Evolutionary conservation across 2,888 invertebrate species (phyloP), one percentile per base, ranked within the genome.

Genomic region (Itoplectis maculator): DNA sequence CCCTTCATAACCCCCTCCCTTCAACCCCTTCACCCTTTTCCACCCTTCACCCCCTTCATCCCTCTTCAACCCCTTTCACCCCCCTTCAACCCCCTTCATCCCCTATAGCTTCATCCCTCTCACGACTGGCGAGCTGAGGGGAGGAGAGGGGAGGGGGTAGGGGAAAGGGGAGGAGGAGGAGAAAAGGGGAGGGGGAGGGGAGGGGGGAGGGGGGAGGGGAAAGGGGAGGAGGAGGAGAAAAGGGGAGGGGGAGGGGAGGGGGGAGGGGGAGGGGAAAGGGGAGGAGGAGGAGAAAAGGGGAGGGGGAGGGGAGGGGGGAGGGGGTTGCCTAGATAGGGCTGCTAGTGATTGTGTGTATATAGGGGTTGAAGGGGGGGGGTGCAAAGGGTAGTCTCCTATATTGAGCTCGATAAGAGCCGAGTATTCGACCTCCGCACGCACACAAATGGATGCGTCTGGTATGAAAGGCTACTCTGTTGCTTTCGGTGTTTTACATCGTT

Each of bases 361-460:
- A 83, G 68, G 42, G 56, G 54, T 61, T 9, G 51, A 61, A 23
- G 35, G 23, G 20, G 56, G n/a, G 13, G 76, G 47, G 40, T 20
- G 77, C 79, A 63, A 40, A 42, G 78, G 40, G 75, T 76, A 75
- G 59, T 82, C 79, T 84, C n/a, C 86, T 88, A 86, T 87, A 88
- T 87, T 86, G 87, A 86, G 85, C 85, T 82, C 86, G 88, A 89
- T 89, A 89, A 89, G 87, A 88, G 86, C 74, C 75, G 81, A 79
- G 81, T 81, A 78, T 81, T 81, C 77, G 81, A 73, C 78, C 78
- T 81, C 78, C 74, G 45, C 42, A 65, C 45, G 63, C 69, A 74
- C 69, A 81, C 73, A 63, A 76, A 72, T n/a, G n/a, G 54, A 47
- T 18, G 23, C 54, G 54, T n/a, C 15, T 73, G n/a, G n/a, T n/a